Percentiles rank a stretch among this genome's conserved stretches.
These are phyloP conservation scores for Axea sp. DNA, from an alignment of 2,888 invertebrate genomes.

Conservation along the genomic window DNA sequence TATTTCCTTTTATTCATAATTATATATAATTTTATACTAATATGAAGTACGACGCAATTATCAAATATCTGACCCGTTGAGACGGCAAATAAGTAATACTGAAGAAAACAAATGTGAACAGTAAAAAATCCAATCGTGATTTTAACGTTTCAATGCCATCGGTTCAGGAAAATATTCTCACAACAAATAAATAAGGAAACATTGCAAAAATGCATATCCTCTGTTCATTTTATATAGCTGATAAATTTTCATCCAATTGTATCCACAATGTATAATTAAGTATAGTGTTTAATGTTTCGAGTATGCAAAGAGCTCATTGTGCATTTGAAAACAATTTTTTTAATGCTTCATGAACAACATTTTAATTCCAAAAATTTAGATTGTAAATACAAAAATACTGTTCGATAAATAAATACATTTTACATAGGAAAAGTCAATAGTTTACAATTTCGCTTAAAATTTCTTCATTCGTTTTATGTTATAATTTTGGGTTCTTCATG, in stretches of 20 bases:
- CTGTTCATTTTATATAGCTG: slow-evolving; percentile 72
- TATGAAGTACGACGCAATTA: slow-evolving; percentile 1
- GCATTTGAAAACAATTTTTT: slow-evolving; percentile 6
- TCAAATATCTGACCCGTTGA: too few species aligned
- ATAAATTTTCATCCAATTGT: slow-evolving; percentile 68
- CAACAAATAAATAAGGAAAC: slow-evolving; percentile 72
- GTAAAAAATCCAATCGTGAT: slow-evolving; percentile 41
- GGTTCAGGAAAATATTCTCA: slow-evolving; percentile 53
- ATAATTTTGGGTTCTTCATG: not conserved
- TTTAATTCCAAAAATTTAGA: too few species aligned
- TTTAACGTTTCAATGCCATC: slow-evolving; percentile 49
- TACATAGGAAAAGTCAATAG: too few species aligned
- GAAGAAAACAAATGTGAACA: too few species aligned
- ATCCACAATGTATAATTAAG: slow-evolving; percentile 64
- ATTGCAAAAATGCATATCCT: slow-evolving; percentile 76
- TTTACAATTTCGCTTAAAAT: too few species aligned
- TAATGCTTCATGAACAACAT: too few species aligned
- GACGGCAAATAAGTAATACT: too few species aligned
- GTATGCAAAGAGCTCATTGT: slow-evolving; percentile 56
- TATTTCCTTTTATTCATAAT: slow-evolving; percentile 21
- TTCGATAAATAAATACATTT: too few species aligned
- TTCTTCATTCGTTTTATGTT: not conserved
- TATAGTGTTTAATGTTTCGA: slow-evolving; percentile 60
- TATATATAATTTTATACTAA: slow-evolving; percentile 5
- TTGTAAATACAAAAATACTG: too few species aligned